Evolutionary conservation across 2,888 invertebrate species (phyloP).

Genomic region (Adelphocoris suturalis): DNA sequence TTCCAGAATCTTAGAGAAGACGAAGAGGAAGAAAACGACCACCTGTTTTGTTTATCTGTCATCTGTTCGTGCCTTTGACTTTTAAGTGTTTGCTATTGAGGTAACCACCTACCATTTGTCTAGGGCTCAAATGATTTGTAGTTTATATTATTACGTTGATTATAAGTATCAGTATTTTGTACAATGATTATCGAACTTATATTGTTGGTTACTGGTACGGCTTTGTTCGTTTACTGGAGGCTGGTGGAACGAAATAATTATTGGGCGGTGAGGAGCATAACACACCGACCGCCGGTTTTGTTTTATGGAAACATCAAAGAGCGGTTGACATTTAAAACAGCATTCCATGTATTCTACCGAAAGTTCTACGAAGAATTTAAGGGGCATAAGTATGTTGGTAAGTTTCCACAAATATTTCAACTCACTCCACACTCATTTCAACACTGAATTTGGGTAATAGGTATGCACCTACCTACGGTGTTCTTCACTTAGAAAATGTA

Average conservation of each 20-base stretch:
- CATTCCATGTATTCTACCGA: conserved; percentile 60
- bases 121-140: too few species aligned
- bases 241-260: conserved; percentile 37
- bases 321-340: conserved; percentile 33
- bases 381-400: conserved; percentile 66
- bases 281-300: conserved; percentile 39
- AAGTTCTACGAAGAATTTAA: conserved; percentile 55
- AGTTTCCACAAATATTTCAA: neutral
- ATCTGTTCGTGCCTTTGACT: too few species aligned
- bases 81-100: too few species aligned
- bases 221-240: conserved; percentile 40
- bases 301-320: conserved; percentile 69
- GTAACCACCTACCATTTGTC: too few species aligned
- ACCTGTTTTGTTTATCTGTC: too few species aligned
- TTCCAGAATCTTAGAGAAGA: too few species aligned
- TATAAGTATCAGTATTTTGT: neutral
- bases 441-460: neutral
- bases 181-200: conserved; percentile 58
- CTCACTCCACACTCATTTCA: neutral
- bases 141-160: neutral
- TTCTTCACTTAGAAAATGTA: neutral
- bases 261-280: conserved; percentile 32
- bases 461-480: neutral
- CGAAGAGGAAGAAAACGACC: too few species aligned
- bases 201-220: conserved; percentile 1